Evolutionary conservation across 2,888 invertebrate genomes (phyloP), one percentile per base, ranked within the genome.

Genomic region (Andricus curvator): DNA sequence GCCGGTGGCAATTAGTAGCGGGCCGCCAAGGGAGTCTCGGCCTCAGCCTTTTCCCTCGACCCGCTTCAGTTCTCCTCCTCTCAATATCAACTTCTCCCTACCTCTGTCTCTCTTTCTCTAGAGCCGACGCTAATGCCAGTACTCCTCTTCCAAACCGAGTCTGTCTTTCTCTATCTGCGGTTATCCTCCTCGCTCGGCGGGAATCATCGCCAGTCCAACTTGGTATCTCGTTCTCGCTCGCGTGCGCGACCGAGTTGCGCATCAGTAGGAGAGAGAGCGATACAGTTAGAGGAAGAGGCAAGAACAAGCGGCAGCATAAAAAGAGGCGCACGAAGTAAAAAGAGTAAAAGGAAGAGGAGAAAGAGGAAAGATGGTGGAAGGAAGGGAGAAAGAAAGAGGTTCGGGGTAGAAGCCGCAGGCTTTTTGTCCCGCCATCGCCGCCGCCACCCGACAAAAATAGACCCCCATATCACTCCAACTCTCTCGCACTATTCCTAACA

Each of bases 1-100:
- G 90, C 90, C 90, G 90, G 88, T 91, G 91, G 92, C 91, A 92
- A 92, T 91, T 91, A 91, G 92, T 90, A 91, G 90, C 89, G 89
- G 89, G 89, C 91, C 90, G 91, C 89, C 90, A 87, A 90, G 92
- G 92, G 92, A 91, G 90, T 87, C 85, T 78, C 79, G 81, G 80
- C 78, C 84, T 80, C 85, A 81, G 78, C 82, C 81, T 82, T 86
- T 86, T 85, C 87, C 87, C 84, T 86, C 88, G 84, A 85, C 88
- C 87, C 86, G 82, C 87, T 86, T 88, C 88, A 80, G 80, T 84
- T 85, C 85, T 84, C 85, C 88, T 78, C 82, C 85, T 82, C 85
- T 83, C 85, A 80, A 86, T 84, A 80, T 81, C 79, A 78, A 78
- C 83, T 64, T 80, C 80, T 82, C 84, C 77, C 80, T 81, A 83